Conservation (phyloP, 2,113 vertebrate species). For the Natator depressus region DNA sequence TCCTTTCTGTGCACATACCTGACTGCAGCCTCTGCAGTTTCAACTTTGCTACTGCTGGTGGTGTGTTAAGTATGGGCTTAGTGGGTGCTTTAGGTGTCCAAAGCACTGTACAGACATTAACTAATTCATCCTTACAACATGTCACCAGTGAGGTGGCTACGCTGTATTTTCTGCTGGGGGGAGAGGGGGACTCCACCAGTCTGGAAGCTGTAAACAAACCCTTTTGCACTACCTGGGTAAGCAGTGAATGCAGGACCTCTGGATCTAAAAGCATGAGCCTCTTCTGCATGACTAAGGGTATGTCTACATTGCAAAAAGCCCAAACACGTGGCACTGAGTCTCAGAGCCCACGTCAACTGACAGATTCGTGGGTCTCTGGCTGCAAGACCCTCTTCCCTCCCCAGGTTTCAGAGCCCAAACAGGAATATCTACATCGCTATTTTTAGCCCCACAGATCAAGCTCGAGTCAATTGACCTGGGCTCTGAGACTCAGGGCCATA, state of each 20-base stretch:
- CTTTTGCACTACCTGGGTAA: background rate
- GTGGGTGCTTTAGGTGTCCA: background rate
- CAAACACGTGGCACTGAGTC: too few species aligned
- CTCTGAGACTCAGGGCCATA: background rate
- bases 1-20: background rate
- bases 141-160: background rate
- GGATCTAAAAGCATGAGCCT: accelerated
- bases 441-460: too few species aligned
- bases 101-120: background rate
- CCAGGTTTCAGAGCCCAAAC: background rate
- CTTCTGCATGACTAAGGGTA: background rate
- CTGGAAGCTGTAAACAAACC: background rate
- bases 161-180: background rate
- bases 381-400: background rate
- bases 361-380: background rate
- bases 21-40: background rate
- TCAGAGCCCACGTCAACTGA: background rate
- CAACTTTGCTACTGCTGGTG: background rate
- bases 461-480: background rate
- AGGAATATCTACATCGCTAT: background rate
- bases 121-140: background rate
- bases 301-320: background rate
- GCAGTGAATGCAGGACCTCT: background rate
- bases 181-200: background rate
- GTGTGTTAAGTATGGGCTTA: background rate